A percentile compares a stretch with the other conserved stretches of the same genome.
Conservation (phyloP, 1,140 invertebrate genomes). For the Bilobella aurantiaca region DNA sequence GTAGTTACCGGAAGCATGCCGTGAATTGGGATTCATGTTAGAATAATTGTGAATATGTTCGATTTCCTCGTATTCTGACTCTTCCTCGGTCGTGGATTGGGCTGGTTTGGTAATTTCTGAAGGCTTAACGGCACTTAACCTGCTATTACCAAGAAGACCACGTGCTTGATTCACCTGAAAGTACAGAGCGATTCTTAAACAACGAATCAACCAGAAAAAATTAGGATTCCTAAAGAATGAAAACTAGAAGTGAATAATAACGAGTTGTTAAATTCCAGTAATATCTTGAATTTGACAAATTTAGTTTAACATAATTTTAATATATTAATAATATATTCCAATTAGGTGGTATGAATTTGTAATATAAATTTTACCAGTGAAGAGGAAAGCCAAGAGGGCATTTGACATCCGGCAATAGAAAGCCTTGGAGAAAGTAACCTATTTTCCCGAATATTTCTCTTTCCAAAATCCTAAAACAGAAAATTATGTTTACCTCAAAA, state of each 20-base stretch:
- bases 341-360: not conserved
- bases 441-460: slow-evolving; percentile 31
- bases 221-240: no score
- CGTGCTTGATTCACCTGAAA: not conserved
- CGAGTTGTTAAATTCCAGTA: no score
- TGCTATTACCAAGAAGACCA: no score
- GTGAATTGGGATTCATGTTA: slow-evolving; percentile 20
- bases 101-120: no score
- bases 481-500: no score
- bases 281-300: not conserved
- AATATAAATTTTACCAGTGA: slow-evolving; percentile 20
- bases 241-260: no score
- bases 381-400: slow-evolving; percentile 31
- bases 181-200: no score
- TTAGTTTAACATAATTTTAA: not conserved
- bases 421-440: slow-evolving; percentile 17
- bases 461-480: slow-evolving; percentile 28
- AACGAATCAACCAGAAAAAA: no score
- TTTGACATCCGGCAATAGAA: slow-evolving; percentile 22
- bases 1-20: not conserved
- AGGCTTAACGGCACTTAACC: no score
- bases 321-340: no score
- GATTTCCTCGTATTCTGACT: slow-evolving; percentile 35
- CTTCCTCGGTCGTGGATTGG: slow-evolving; percentile 13
- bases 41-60: slow-evolving; percentile 31